Conservation (phyloP, 2,888 invertebrate species). For the Pterostichus niger region DNA sequence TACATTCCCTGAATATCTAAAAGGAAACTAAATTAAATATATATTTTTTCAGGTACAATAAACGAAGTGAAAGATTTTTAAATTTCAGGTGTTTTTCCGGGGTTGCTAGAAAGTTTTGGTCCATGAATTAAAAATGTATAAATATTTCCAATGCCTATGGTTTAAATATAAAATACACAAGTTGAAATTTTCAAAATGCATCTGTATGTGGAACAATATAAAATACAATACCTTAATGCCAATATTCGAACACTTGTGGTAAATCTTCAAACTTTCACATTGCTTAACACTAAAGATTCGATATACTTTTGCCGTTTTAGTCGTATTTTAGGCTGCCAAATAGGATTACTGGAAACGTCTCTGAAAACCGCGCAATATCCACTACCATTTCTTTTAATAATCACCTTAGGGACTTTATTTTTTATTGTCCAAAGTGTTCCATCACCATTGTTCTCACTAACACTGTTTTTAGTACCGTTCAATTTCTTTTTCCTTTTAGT, state of each 20-base stretch:
- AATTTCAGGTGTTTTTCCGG: too few relatives aligned
- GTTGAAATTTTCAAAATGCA: not conserved
- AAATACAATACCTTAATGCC: slow-evolving; percentile 17
- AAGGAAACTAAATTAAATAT: too few relatives aligned
- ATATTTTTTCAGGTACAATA: too few relatives aligned
- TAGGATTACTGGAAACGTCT: slow-evolving; percentile 53
- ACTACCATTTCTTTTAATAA: slow-evolving; percentile 56
- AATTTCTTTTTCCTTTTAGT: not conserved
- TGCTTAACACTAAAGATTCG: slow-evolving; percentile 41
- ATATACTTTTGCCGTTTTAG: slow-evolving; percentile 52
- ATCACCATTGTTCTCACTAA: slow-evolving; percentile 15
- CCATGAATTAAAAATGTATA: too few relatives aligned
- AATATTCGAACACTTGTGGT: slow-evolving; percentile 50
- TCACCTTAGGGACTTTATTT: slow-evolving; percentile 63
- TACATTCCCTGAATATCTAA: too few relatives aligned
- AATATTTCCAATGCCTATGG: too few relatives aligned
- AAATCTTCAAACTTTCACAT: slow-evolving; percentile 2
- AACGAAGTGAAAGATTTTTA: too few relatives aligned
- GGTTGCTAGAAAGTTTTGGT: too few relatives aligned
- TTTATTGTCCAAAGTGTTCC: slow-evolving; percentile 45
- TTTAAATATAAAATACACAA: too few relatives aligned
- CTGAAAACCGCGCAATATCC: slow-evolving; percentile 62
- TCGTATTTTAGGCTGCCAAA: slow-evolving; percentile 58
- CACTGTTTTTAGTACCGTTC: slow-evolving; percentile 4
- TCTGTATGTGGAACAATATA: not conserved